Conservation (phyloP, 2,888 invertebrate genomes). For the Prosopocoilus inquinatus region DNA sequence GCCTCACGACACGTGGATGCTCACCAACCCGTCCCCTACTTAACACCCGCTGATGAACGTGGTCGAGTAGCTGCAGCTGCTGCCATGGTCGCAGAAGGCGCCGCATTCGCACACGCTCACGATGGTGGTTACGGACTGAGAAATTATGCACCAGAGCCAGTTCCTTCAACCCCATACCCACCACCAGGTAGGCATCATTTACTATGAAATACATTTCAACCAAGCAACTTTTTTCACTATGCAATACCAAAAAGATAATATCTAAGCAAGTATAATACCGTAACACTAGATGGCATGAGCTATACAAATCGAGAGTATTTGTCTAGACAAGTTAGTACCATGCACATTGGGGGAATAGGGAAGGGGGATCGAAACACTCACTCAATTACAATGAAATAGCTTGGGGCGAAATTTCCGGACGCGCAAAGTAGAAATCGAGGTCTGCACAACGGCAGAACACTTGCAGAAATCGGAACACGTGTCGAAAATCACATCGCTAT, state of each 20-base stretch:
- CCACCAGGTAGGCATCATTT: constrained; percentile 63
- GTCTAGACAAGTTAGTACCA: constrained; percentile 8
- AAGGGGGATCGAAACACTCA: background rate
- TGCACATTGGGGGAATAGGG: constrained; percentile 1
- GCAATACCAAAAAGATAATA: background rate
- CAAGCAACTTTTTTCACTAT: background rate
- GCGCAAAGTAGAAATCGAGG: background rate
- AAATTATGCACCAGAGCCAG: constrained; percentile 71
- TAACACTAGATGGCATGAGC: constrained; percentile 42
- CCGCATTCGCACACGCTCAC: constrained; percentile 68
- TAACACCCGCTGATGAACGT: constrained; percentile 68
- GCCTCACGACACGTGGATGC: constrained; percentile 61
- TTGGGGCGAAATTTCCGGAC: background rate
- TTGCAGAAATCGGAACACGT: background rate
- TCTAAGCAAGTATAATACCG: background rate
- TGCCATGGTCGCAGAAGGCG: constrained; percentile 58
- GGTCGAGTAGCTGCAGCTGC: constrained; percentile 60
- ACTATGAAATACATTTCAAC: background rate
- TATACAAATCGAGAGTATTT: constrained; percentile 20
- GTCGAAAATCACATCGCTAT: background rate
- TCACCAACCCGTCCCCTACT: constrained; percentile 64
- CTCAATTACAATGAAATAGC: background rate
- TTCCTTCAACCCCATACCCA: constrained; percentile 73
- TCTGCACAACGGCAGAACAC: background rate
- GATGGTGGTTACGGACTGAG: constrained; percentile 66